Percentiles rank a stretch among this genome's conserved stretches.
Conservation (phyloP, 2,888 invertebrate genomes). For the Rhyacophila evoluta region DNA sequence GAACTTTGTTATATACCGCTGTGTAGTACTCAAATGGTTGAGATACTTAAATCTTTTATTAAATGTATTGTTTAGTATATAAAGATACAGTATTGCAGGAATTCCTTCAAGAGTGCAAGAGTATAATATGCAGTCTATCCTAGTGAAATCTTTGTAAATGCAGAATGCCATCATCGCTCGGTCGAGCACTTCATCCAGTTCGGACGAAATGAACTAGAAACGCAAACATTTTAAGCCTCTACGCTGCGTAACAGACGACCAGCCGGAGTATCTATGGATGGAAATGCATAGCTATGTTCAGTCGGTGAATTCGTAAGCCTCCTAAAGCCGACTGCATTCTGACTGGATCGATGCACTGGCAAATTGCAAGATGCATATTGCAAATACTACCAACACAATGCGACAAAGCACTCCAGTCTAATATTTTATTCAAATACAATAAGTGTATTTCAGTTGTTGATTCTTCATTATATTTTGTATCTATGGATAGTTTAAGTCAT, state of each 20-base stretch:
- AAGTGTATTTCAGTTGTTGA: too few species aligned
- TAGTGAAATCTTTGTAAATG: background rate
- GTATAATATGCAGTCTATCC: background rate
- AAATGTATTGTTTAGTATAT: too few species aligned
- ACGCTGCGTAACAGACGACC: background rate
- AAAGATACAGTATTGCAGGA: too few species aligned
- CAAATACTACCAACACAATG: background rate
- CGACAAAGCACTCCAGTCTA: background rate
- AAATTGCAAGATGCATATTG: conserved; percentile 19
- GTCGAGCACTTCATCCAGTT: background rate
- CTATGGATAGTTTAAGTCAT: too few species aligned
- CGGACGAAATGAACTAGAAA: conserved; percentile 10
- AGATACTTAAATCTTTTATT: too few species aligned
- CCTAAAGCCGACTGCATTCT: conserved; percentile 9
- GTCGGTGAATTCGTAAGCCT: background rate
- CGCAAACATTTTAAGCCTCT: conserved; percentile 1
- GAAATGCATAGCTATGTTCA: background rate
- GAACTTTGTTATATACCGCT: too few species aligned
- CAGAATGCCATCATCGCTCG: background rate
- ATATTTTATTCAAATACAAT: too few species aligned
- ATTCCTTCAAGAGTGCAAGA: background rate
- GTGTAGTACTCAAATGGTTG: too few species aligned
- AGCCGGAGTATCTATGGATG: background rate
- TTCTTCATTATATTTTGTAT: too few species aligned
- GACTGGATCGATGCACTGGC: conserved; percentile 2